These are phyloP conservation scores for Brachionus paranguensis DNA, from an alignment of 1,140 invertebrate genomes.

Conservation along the genomic window DNA sequence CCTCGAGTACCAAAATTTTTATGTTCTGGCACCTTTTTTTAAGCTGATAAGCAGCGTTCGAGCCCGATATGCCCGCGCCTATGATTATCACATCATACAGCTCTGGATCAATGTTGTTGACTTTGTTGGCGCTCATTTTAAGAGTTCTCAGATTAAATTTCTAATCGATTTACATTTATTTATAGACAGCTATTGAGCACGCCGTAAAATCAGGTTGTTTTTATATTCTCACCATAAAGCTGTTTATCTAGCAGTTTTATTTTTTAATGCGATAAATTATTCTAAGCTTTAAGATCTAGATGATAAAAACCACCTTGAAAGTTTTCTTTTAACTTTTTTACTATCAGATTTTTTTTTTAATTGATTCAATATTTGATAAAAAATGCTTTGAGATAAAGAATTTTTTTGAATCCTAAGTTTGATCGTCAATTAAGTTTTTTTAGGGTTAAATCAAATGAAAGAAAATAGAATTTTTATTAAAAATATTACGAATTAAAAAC, in stretches of 20 bases:
- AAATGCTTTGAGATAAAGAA: background rate
- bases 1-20: conserved; percentile 49
- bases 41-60: conserved; percentile 49
- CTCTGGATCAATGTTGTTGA: background rate
- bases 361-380: background rate
- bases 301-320: background rate
- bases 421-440: too few relatives aligned
- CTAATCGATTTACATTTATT: background rate
- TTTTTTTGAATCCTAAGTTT: too few relatives aligned
- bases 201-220: background rate
- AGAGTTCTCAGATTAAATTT: background rate
- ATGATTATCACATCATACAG: conserved; percentile 49
- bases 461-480: too few relatives aligned
- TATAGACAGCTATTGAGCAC: background rate
- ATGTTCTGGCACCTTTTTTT: conserved; percentile 45
- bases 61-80: conserved; percentile 51
- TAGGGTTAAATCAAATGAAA: too few relatives aligned
- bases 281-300: background rate
- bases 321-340: background rate
- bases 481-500: too few relatives aligned
- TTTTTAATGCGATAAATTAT: background rate
- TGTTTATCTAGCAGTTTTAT: background rate
- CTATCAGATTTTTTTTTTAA: background rate
- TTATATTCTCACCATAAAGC: background rate
- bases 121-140: background rate